Evolutionary conservation across 2,113 vertebrate species (phyloP).

Genomic region (Isichthys henryi): DNA sequence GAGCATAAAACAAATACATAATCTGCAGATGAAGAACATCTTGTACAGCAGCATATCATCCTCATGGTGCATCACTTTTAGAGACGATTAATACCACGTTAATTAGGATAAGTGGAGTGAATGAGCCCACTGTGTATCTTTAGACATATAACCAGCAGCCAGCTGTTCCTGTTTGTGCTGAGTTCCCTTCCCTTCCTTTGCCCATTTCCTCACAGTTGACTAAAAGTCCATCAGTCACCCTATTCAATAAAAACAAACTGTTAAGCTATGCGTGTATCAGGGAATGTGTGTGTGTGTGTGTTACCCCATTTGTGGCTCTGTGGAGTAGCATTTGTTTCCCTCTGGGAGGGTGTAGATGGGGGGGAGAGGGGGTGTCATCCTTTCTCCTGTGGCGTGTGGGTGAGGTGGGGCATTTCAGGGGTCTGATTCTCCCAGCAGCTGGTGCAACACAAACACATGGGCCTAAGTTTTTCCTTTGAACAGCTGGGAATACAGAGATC

Average conservation of each 20-base stretch:
- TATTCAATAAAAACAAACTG: background rate
- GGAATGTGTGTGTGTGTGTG: slow-evolving; percentile 21
- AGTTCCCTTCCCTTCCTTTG: background rate
- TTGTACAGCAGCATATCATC: background rate
- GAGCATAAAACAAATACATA: background rate
- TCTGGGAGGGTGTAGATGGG: background rate
- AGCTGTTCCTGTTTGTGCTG: background rate
- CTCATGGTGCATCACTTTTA: background rate
- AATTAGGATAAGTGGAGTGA: background rate
- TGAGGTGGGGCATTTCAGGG: slow-evolving; percentile 1
- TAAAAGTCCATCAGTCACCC: background rate
- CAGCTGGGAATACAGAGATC: slow-evolving; percentile 64
- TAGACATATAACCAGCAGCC: background rate
- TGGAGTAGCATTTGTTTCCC: background rate
- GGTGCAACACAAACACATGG: slow-evolving; percentile 62
- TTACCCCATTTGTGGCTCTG: background rate
- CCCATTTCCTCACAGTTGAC: background rate
- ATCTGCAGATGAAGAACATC: background rate
- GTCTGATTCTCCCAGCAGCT: slow-evolving; percentile 60
- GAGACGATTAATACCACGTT: background rate
- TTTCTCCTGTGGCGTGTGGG: background rate
- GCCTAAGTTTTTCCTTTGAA: slow-evolving; percentile 59
- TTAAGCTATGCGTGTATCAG: slow-evolving; percentile 1
- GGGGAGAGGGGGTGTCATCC: background rate
- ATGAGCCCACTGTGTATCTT: background rate